Conservation (phyloP, 2,797 vertebrate genomes). For the Zalophus californianus region DNA sequence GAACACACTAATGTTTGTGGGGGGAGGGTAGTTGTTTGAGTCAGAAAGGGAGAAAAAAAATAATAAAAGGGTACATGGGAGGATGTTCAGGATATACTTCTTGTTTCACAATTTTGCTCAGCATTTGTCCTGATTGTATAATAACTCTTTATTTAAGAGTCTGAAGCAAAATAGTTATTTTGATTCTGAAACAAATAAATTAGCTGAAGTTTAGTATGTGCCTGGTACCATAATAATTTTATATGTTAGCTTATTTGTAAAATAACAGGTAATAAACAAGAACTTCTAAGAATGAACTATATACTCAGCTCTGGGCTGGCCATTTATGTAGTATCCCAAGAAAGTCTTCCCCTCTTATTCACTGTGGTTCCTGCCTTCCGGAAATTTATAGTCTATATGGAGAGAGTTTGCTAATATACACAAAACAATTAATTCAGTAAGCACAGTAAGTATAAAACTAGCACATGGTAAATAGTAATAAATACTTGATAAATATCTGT, state of each 20-base stretch:
- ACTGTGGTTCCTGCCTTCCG: background rate
- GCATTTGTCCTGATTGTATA: background rate
- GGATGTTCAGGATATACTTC: background rate
- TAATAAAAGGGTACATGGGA: background rate
- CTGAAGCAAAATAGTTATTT: background rate
- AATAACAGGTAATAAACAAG: background rate
- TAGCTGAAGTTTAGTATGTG: background rate
- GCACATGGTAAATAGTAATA: background rate
- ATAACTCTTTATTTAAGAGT: background rate
- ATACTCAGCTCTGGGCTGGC: background rate
- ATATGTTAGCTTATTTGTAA: conserved; percentile 5
- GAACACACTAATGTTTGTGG: background rate
- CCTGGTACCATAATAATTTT: background rate
- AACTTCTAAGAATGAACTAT: background rate
- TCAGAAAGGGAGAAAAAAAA: background rate
- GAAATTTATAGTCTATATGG: background rate
- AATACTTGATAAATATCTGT: background rate
- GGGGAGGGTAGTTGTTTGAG: background rate
- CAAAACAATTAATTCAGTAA: background rate
- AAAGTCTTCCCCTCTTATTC: background rate
- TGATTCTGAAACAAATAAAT: conserved; percentile 39
- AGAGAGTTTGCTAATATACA: background rate
- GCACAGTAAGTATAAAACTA: background rate
- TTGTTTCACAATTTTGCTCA: background rate
- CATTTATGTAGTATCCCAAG: background rate